phyloP scores from a whole-genome alignment of 2,113 vertebrate species.

The Entelurus aequoreus region DNA sequence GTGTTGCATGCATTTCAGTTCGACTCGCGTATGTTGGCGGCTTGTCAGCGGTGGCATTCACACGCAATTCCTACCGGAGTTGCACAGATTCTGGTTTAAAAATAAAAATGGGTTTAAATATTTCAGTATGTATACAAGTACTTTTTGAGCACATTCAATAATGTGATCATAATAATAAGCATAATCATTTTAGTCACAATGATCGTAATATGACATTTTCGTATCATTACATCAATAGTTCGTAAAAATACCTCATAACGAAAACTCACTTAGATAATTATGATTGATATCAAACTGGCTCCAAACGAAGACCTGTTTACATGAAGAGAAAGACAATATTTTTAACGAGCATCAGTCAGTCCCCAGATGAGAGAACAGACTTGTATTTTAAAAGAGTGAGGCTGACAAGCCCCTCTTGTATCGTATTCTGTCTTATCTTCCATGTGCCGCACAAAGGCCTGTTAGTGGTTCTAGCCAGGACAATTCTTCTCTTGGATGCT shows the following conservation, averaged over 20 bases:
- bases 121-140: no score
- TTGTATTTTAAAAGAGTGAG: slow-evolving; percentile 3
- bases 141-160: no score
- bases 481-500: slow-evolving; percentile 3
- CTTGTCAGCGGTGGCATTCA: no score
- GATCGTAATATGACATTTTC: no score
- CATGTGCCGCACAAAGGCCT: not conserved
- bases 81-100: no score
- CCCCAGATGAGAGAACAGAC: not conserved
- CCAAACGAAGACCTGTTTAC: slow-evolving; percentile 5
- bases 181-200: no score
- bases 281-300: not conserved
- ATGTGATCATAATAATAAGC: no score
- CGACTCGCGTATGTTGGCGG: no score
- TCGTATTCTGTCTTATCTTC: slow-evolving; percentile 13
- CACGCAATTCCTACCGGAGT: no score
- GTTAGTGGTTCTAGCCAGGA: not conserved
- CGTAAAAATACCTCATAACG: not conserved
- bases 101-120: no score
- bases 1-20: no score
- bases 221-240: not conserved
- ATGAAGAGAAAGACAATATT: slow-evolving; percentile 11
- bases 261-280: not conserved
- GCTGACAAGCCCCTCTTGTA: not conserved
- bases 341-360: slow-evolving; percentile 11